phyloP scores from a whole-genome alignment of 1,140 invertebrate species.

The Spodoptera litura region DNA sequence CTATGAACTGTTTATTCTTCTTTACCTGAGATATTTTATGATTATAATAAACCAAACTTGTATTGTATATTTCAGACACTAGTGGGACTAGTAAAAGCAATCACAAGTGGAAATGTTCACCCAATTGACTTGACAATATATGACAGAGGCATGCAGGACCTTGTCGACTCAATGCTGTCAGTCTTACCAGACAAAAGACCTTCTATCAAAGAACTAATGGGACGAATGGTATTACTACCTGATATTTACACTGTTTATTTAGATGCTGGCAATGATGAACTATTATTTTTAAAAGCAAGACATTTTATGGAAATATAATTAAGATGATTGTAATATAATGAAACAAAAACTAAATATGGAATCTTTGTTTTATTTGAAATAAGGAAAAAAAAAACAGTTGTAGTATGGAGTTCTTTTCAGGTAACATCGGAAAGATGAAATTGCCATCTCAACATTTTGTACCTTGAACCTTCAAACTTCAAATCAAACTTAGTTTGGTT shows the following conservation, averaged over 20 bases:
- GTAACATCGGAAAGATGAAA: slow-evolving; percentile 4
- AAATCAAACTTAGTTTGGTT: neutral
- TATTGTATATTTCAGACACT: slow-evolving; percentile 72
- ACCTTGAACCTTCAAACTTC: too few relatives aligned
- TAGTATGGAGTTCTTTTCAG: slow-evolving; percentile 44
- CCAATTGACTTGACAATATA: slow-evolving; percentile 82
- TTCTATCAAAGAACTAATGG: slow-evolving; percentile 78
- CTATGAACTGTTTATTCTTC: too few relatives aligned
- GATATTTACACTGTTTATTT: slow-evolving; percentile 76
- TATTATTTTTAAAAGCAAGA: slow-evolving; percentile 66
- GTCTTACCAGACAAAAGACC: slow-evolving; percentile 84
- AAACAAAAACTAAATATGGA: slow-evolving; percentile 21
- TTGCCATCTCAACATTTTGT: neutral
- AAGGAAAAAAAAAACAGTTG: neutral
- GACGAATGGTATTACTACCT: slow-evolving; percentile 75
- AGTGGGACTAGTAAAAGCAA: slow-evolving; percentile 85
- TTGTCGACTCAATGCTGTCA: slow-evolving; percentile 85
- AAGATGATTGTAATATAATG: slow-evolving; percentile 15
- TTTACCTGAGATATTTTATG: too few relatives aligned
- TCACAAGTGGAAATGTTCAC: slow-evolving; percentile 83
- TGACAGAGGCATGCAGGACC: slow-evolving; percentile 83
- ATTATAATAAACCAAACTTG: slow-evolving; percentile 7
- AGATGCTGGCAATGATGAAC: slow-evolving; percentile 76
- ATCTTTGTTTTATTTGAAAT: slow-evolving; percentile 39
- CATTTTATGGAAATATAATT: slow-evolving; percentile 32